Conservation (phyloP, 2,888 invertebrate species). For the Autographa pulchrina region DNA sequence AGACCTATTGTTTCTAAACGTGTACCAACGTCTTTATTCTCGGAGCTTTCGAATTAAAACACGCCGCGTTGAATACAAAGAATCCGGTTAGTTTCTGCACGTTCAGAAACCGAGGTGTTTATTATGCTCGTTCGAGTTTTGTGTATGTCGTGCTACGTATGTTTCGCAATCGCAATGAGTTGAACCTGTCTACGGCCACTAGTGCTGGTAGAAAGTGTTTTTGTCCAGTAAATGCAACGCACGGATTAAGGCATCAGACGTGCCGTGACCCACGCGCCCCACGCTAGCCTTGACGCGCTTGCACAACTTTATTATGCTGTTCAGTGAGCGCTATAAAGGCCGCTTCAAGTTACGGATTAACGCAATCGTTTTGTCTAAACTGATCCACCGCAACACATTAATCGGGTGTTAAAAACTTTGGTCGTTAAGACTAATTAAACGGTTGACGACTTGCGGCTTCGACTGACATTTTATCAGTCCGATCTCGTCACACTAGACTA, state of each 20-base stretch:
- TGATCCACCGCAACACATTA: conserved; percentile 37
- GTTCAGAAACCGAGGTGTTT: conserved; percentile 47
- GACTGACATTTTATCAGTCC: conserved; percentile 21
- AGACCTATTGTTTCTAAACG: conserved; percentile 43
- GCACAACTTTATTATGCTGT: conserved; percentile 67
- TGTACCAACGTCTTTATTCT: conserved; percentile 48
- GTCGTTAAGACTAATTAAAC: conserved; percentile 38
- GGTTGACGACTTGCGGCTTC: conserved; percentile 25
- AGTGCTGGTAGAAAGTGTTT: conserved; percentile 71
- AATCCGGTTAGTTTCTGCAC: conserved; percentile 44
- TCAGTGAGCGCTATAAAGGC: conserved; percentile 65
- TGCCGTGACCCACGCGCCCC: conserved; percentile 63
- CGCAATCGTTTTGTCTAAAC: conserved; percentile 34
- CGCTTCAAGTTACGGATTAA: conserved; percentile 57
- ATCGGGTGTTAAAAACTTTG: conserved; percentile 34
- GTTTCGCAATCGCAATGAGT: conserved; percentile 63
- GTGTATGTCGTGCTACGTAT: conserved; percentile 56
- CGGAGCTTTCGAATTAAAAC: conserved; percentile 49
- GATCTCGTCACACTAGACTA: conserved; percentile 35
- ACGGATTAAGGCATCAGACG: conserved; percentile 70
- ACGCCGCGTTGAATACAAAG: conserved; percentile 54
- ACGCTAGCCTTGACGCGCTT: conserved; percentile 64
- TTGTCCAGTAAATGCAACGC: conserved; percentile 59
- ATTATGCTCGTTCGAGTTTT: conserved; percentile 55
- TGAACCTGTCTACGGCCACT: conserved; percentile 57